Evolutionary conservation across 2,888 invertebrate species (phyloP).

Genomic region (Cremastobaeus sp.): DNA sequence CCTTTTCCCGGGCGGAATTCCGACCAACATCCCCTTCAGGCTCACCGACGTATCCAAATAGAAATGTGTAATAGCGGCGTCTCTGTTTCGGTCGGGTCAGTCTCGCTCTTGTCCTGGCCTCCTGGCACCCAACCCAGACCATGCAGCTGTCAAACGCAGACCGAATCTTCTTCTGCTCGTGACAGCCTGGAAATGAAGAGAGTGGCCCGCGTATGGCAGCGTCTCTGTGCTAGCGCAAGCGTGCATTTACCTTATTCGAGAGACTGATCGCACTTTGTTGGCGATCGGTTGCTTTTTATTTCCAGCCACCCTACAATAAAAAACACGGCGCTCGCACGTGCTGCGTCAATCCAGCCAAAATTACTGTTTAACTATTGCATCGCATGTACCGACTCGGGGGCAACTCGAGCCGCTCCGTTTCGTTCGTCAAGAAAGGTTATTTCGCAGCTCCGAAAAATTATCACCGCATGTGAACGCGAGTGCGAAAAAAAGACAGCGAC

Average conservation of each 20-base stretch:
- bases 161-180: conserved; percentile 78
- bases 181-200: conserved; percentile 79
- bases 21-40: conserved; percentile 38
- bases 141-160: conserved; percentile 72
- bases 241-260: conserved; percentile 59
- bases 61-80: conserved; percentile 53
- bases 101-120: conserved; percentile 63
- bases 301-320: conserved; percentile 41
- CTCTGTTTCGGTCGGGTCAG: conserved; percentile 55
- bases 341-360: conserved; percentile 42
- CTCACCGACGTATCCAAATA: conserved; percentile 55
- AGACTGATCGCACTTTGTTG: conserved; percentile 56
- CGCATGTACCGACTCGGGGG: too few relatives aligned
- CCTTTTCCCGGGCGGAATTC: conserved; percentile 24
- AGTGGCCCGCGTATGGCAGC: conserved; percentile 67
- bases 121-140: conserved; percentile 73
- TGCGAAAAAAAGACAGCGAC: conserved; percentile 10
- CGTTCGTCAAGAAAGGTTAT: conserved; percentile 25
- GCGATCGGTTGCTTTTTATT: conserved; percentile 57
- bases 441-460: conserved; percentile 40
- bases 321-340: conserved; percentile 55
- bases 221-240: conserved; percentile 57
- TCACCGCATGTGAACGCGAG: conserved; percentile 18
- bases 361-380: conserved; percentile 4
- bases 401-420: conserved; percentile 6